Conservation (phyloP, 2,113 vertebrate genomes). For the Solenodon paradoxus region DNA sequence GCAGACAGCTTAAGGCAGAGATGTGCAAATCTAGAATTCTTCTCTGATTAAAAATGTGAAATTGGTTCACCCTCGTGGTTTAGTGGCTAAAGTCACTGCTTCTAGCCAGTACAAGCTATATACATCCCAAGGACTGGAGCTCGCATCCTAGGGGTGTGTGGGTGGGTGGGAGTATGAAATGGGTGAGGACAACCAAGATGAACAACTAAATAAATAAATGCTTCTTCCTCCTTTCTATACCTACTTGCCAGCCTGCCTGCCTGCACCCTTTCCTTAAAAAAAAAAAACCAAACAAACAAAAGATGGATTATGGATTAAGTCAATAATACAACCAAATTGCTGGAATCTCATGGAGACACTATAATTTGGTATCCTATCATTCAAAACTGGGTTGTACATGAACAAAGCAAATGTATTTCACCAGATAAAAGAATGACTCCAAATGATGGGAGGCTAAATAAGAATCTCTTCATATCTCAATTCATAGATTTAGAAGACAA, state of each 20-base stretch:
- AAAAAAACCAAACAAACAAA: too few relatives aligned
- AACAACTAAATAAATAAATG: too few relatives aligned
- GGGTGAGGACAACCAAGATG: too few relatives aligned
- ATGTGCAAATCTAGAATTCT: not conserved
- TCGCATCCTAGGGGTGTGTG: too few relatives aligned
- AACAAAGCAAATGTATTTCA: not conserved
- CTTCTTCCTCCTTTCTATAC: too few relatives aligned
- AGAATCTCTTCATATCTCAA: not conserved
- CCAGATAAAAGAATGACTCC: not conserved
- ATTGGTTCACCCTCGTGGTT: too few relatives aligned
- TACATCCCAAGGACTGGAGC: too few relatives aligned
- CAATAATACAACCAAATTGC: not conserved
- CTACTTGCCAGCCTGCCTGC: too few relatives aligned
- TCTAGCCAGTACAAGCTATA: too few relatives aligned
- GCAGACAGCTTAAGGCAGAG: not conserved
- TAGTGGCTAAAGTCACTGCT: too few relatives aligned
- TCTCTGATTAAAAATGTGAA: not conserved
- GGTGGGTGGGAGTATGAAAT: too few relatives aligned
- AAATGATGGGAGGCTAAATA: not conserved
- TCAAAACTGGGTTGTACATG: not conserved
- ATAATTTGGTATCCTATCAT: not conserved
- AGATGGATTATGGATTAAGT: not conserved
- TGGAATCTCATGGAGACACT: not conserved
- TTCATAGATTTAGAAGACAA: not conserved
- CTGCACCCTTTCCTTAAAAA: too few relatives aligned